Percentiles rank a stretch among this genome's conserved stretches.
These are phyloP conservation scores for Microvelia longipes DNA, from an alignment of 1,140 invertebrate species.

Conservation along the genomic window DNA sequence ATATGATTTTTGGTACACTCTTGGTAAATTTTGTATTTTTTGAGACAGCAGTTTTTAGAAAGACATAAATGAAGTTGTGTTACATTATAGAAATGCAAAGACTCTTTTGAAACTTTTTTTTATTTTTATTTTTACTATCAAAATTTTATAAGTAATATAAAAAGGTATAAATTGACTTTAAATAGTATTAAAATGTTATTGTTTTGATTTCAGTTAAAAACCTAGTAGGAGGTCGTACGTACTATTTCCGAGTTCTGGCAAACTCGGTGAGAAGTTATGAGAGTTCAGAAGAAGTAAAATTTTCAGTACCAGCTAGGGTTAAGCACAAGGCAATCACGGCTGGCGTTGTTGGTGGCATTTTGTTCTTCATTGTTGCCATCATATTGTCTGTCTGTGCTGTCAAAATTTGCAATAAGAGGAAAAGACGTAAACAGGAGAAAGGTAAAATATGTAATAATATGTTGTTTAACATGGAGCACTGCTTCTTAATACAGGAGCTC, in stretches of 20 bases:
- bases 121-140: too few species aligned
- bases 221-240: constrained; percentile 71
- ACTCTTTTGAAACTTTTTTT: too few species aligned
- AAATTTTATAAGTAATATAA: too few species aligned
- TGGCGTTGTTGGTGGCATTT: constrained; percentile 80
- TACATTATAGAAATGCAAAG: too few species aligned
- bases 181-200: neutral
- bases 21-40: too few species aligned
- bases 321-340: constrained; percentile 87
- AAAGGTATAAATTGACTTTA: too few species aligned
- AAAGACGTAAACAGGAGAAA: constrained; percentile 92
- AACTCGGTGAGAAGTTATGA: constrained; percentile 68
- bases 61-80: too few species aligned
- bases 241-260: constrained; percentile 76
- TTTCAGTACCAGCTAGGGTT: constrained; percentile 68
- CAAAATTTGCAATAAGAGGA: constrained; percentile 92
- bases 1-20: too few species aligned
- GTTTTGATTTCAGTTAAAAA: constrained; percentile 58
- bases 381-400: constrained; percentile 89
- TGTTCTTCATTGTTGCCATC: constrained; percentile 92
- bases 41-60: too few species aligned
- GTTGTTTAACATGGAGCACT: neutral
- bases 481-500: too few species aligned
- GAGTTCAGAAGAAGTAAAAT: constrained; percentile 69
- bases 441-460: too few species aligned